These are phyloP conservation scores for Delphinus delphis DNA, from an alignment of 2,113 vertebrate genomes.

Conservation along the genomic window DNA sequence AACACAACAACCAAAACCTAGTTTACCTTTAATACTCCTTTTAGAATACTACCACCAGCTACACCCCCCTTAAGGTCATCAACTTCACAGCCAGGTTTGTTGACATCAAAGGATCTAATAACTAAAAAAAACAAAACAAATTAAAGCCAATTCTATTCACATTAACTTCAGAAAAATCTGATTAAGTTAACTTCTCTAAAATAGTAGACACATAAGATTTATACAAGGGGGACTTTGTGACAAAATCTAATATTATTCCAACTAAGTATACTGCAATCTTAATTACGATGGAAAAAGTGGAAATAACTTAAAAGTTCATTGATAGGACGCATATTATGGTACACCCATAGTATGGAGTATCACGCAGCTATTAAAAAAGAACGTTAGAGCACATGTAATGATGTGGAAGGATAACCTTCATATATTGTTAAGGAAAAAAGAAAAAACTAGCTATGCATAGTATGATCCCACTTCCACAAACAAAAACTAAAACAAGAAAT, in stretches of 20 bases:
- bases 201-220: background rate
- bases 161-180: slow-evolving; percentile 19
- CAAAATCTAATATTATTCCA: background rate
- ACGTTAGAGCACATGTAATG: background rate
- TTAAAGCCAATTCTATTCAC: slow-evolving; percentile 34
- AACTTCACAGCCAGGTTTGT: slow-evolving; percentile 99
- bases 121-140: slow-evolving; percentile 84
- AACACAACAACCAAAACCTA: background rate
- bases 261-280: background rate
- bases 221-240: background rate
- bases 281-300: background rate
- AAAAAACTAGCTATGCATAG: background rate
- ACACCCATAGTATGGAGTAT: background rate
- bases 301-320: slow-evolving; percentile 13
- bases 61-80: slow-evolving; percentile 99
- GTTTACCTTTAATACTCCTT: slow-evolving; percentile 96
- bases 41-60: slow-evolving; percentile 98
- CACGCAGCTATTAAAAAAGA: background rate
- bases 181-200: slow-evolving; percentile 50
- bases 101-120: slow-evolving; percentile 98
- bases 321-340: background rate
- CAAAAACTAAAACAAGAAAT: background rate
- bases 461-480: background rate
- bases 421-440: background rate
- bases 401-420: background rate